Percentiles rank a stretch among this genome's conserved stretches.
Evolutionary conservation across 2,888 invertebrate genomes (phyloP).

Genomic region (Seira musarum): DNA sequence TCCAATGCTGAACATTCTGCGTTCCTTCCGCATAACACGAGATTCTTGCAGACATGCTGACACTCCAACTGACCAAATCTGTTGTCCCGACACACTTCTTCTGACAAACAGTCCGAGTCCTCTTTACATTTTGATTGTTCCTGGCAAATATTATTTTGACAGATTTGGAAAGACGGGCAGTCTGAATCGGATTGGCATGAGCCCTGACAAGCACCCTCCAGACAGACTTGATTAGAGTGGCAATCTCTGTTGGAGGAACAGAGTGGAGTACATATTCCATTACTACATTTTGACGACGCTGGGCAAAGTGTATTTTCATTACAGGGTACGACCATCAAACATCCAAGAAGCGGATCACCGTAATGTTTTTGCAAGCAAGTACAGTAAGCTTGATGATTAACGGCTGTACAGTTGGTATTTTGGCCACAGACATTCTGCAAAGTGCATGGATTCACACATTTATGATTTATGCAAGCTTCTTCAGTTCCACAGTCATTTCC

Average conservation of each 20-base stretch:
- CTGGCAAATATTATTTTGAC: conserved; percentile 87
- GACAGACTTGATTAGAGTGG: conserved; percentile 87
- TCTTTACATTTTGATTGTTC: conserved; percentile 84
- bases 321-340: conserved; percentile 87
- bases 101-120: conserved; percentile 82
- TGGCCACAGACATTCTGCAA: conserved; percentile 87
- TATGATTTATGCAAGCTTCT: conserved; percentile 84
- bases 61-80: conserved; percentile 83
- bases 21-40: conserved; percentile 78
- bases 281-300: conserved; percentile 84
- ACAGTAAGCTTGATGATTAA: conserved; percentile 84
- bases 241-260: conserved; percentile 89
- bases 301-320: conserved; percentile 86
- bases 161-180: conserved; percentile 89
- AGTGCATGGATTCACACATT: conserved; percentile 87
- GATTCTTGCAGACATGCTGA: conserved; percentile 81
- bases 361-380: conserved; percentile 84
- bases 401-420: conserved; percentile 83
- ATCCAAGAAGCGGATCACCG: conserved; percentile 85
- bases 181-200: conserved; percentile 85
- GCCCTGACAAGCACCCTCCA: conserved; percentile 88
- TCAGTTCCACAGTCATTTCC: conserved; percentile 85
- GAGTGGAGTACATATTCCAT: conserved; percentile 75
- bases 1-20: conserved; percentile 82
- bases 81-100: conserved; percentile 82